Evolutionary conservation across 2,797 vertebrate genomes (phyloP).

Genomic region (Lagocephalus sceleratus): DNA sequence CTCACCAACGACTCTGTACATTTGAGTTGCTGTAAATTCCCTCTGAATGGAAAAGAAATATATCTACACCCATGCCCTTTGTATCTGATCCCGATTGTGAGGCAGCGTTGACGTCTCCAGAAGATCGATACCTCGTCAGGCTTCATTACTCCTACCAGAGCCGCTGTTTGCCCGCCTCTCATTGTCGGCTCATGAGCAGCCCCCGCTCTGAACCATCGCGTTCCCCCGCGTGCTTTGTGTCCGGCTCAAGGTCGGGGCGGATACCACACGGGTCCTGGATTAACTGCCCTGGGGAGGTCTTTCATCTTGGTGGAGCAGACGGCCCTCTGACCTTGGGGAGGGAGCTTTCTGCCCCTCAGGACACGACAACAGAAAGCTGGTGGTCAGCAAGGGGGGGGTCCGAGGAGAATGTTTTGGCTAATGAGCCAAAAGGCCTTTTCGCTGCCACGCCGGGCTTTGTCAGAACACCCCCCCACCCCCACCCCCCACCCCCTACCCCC

Average conservation of each 20-base stretch:
- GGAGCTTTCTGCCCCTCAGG: constrained; percentile 36
- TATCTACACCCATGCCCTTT: constrained; percentile 15
- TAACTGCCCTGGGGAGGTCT: constrained; percentile 53
- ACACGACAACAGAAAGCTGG: constrained; percentile 30
- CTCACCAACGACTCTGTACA: too few species aligned
- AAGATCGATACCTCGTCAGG: constrained; percentile 48
- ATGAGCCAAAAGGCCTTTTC: constrained; percentile 30
- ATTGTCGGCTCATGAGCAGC: not conserved
- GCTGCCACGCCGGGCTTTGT: too few species aligned
- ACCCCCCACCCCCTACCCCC: too few species aligned
- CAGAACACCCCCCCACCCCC: too few species aligned
- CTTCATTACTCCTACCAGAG: constrained; percentile 38
- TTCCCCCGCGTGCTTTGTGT: constrained; percentile 4
- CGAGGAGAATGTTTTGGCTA: constrained; percentile 54
- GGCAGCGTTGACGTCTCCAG: constrained; percentile 43
- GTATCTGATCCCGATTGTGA: constrained; percentile 23
- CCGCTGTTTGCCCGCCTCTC: constrained; percentile 28
- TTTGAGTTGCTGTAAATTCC: not conserved
- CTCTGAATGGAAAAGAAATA: constrained; percentile 4
- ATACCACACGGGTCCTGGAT: constrained; percentile 50
- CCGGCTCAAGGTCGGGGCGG: constrained; percentile 51
- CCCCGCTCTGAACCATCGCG: not conserved
- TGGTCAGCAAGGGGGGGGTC: constrained; percentile 38
- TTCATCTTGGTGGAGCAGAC: constrained; percentile 48
- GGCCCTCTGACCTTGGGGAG: constrained; percentile 43